Evolutionary conservation across 2,113 vertebrate species (phyloP).

Genomic region (Scomber japonicus): DNA sequence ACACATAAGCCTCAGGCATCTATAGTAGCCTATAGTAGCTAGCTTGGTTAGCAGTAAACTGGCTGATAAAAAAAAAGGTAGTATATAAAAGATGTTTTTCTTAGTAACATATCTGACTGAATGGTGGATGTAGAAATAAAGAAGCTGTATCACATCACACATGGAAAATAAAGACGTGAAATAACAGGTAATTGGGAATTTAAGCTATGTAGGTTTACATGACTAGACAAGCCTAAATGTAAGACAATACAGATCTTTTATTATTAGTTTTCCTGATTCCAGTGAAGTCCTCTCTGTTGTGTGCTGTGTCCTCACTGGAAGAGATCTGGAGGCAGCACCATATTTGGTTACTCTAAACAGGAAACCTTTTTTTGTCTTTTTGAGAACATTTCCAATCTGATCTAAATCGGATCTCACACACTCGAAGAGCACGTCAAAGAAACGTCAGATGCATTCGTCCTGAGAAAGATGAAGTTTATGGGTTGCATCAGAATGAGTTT

Average conservation of each 20-base stretch:
- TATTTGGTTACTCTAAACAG: slow-evolving; percentile 35
- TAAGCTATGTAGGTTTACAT: too few relatives aligned
- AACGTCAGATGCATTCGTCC: not conserved
- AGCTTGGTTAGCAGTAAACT: too few relatives aligned
- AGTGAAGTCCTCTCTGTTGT: not conserved
- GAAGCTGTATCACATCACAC: too few relatives aligned
- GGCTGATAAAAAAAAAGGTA: too few relatives aligned
- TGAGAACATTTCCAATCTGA: slow-evolving; percentile 9
- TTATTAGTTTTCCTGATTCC: not conserved
- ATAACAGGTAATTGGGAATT: slow-evolving; percentile 18
- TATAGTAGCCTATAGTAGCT: too few relatives aligned
- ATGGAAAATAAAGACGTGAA: not conserved
- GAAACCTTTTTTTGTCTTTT: not conserved
- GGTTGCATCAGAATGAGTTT: too few relatives aligned
- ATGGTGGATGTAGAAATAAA: not conserved
- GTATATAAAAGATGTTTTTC: not conserved
- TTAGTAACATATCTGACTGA: too few relatives aligned
- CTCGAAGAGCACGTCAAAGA: slow-evolving; percentile 16
- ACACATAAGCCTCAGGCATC: too few relatives aligned
- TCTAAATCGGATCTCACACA: not conserved
- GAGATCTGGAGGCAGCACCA: not conserved
- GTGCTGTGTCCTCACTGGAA: not conserved
- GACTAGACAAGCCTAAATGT: slow-evolving; percentile 1
- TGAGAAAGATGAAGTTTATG: not conserved
- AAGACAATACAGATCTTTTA: slow-evolving; percentile 24